These are phyloP conservation scores for Chouioia cunea DNA, from an alignment of 2,888 invertebrate genomes.

Conservation along the genomic window DNA sequence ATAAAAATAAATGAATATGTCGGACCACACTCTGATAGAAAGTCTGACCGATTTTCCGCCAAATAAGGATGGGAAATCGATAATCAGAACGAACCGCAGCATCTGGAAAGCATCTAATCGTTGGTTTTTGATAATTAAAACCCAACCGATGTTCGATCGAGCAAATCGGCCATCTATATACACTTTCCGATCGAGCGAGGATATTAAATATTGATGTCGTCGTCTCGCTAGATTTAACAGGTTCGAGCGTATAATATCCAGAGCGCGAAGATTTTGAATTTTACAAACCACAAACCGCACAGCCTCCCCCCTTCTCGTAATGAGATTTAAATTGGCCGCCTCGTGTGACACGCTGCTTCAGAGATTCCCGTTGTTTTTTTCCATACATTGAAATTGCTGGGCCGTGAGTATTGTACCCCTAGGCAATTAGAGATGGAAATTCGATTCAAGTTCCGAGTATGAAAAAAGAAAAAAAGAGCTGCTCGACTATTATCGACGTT, in stretches of 20 bases:
- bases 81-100: slow-evolving; percentile 43
- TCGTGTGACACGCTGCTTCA: not conserved
- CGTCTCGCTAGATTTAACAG: slow-evolving; percentile 53
- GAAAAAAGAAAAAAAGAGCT: slow-evolving; percentile 14
- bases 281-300: slow-evolving; percentile 64
- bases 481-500: slow-evolving; percentile 53
- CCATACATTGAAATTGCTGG: not conserved
- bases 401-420: slow-evolving; percentile 38
- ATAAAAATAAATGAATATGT: slow-evolving; percentile 15
- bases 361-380: no score
- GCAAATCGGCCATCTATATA: slow-evolving; percentile 38
- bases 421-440: slow-evolving; percentile 61
- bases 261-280: no score
- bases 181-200: no score
- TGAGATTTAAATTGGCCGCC: slow-evolving; percentile 66
- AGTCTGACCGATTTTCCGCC: slow-evolving; percentile 41
- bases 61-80: slow-evolving; percentile 26
- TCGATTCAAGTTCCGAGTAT: slow-evolving; percentile 57
- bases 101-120: slow-evolving; percentile 12
- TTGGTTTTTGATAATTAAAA: slow-evolving; percentile 37
- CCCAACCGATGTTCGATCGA: slow-evolving; percentile 45
- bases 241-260: no score
- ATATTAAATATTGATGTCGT: slow-evolving; percentile 19
- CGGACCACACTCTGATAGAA: not conserved
- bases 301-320: slow-evolving; percentile 57